Percentiles rank a stretch among this genome's conserved stretches.
Evolutionary conservation across 2,888 invertebrate genomes (phyloP).

Genomic region (Drepanosiphum platanoidis): DNA sequence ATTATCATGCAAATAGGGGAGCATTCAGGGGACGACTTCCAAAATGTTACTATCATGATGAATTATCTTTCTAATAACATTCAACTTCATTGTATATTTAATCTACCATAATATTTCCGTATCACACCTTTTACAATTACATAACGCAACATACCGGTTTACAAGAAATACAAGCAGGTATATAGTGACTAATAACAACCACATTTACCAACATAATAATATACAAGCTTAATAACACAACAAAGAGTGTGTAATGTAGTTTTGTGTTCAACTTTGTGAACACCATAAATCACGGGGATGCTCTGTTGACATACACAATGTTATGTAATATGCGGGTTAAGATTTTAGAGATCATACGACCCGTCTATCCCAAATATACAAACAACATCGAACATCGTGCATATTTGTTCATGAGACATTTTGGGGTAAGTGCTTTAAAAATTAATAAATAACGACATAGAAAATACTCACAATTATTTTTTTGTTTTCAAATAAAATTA

Average conservation of each 20-base stretch:
- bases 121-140: conserved; percentile 18
- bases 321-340: background rate
- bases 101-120: conserved; percentile 13
- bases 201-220: conserved; percentile 3
- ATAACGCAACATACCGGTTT: conserved; percentile 32
- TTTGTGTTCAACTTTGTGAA: conserved; percentile 28
- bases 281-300: conserved; percentile 45
- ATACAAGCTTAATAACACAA: conserved; percentile 37
- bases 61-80: background rate
- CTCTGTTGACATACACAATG: conserved; percentile 8
- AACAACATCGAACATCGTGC: background rate
- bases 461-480: conserved; percentile 30
- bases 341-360: conserved; percentile 1
- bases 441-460: background rate
- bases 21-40: background rate
- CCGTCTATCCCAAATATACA: background rate
- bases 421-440: conserved; percentile 10
- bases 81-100: background rate
- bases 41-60: background rate
- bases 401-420: background rate
- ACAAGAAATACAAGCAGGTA: conserved; percentile 9
- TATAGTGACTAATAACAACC: conserved; percentile 31
- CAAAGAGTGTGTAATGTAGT: conserved; percentile 26
- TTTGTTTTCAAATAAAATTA: background rate
- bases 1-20: too few relatives aligned